A percentile compares a stretch with the other conserved stretches of the same genome.
Evolutionary conservation across 2,113 vertebrate species (phyloP).

Genomic region (Sturnira hondurensis): DNA sequence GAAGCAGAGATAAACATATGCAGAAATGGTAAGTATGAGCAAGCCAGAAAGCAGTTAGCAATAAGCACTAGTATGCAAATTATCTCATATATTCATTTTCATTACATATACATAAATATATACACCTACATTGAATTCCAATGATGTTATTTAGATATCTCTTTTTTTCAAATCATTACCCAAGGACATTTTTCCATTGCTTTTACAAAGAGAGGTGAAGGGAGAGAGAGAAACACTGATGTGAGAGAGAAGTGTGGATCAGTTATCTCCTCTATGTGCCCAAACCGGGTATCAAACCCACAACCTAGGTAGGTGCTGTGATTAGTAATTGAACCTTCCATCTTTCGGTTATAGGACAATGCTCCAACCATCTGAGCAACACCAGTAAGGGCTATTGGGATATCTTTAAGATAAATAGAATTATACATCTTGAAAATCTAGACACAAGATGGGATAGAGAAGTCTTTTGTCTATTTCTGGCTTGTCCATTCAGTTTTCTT

Average conservation of each 20-base stretch:
- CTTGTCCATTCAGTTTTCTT: neutral
- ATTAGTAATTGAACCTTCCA: no score
- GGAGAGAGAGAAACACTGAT: no score
- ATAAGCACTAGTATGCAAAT: neutral
- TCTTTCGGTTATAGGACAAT: no score
- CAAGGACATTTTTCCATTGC: no score
- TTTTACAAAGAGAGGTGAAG: no score
- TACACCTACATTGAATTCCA: neutral
- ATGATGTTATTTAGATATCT: neutral
- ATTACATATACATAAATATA: neutral
- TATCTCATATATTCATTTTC: neutral
- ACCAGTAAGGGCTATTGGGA: neutral
- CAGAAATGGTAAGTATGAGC: neutral
- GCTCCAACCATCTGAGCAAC: no score
- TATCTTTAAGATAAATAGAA: constrained; percentile 19
- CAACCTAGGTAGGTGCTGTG: no score
- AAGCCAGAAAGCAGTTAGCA: neutral
- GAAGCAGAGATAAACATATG: constrained; percentile 2
- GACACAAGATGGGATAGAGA: neutral
- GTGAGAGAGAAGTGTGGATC: no score
- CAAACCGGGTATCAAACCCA: no score
- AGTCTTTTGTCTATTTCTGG: neutral
- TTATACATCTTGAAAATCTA: neutral
- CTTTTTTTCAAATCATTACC: no score
- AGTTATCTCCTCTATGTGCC: no score